Evolutionary conservation across 2,888 invertebrate species (phyloP), one percentile per base, ranked within the genome.

Genomic region (Drosophila monieri): DNA sequence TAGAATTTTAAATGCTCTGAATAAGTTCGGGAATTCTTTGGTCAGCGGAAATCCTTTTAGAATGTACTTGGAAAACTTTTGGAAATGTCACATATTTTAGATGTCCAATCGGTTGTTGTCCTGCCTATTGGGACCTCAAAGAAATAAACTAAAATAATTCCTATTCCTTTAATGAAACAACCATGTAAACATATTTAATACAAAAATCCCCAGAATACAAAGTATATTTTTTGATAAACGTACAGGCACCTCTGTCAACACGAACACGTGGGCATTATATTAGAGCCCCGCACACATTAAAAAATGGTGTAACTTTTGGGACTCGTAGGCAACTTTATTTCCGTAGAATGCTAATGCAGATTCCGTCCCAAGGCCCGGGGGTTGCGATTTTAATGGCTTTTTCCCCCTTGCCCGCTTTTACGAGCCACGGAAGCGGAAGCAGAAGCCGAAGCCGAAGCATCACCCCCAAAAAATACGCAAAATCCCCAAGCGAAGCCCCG

Each of bases 311-410:
- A 51, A 60, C 72, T 78, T 75, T 68, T 77, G 73, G 66, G 74
- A 64, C 51, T 71, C 62, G 75, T 66, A 75, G 68, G 77, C 67
- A 84, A 81, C 72, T 73, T 67, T 80, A 86, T 80, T 81, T 74
- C 67, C 68, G 67, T 68, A 62, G 72, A 72, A 80, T 77, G 83
- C 85, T 86, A 86, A 86, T 86, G 81, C 77, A 75, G 77, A 80
- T 74, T 86, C 73, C 64, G 61, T 62, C 67, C 51, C 60, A 65
- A 55, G 68, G 57, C 73, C 74, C 44, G 74, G 74, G 86, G 88
- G 85, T 88, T 79, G 88, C 69, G 55, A 69, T 64, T 80, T 77
- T 79, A 78, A 80, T 79, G 62, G 49, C 25, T 21, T 66, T 73
- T 66, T 43, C 43, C 46, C 72, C 80, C 70, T 27, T 23, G 61